These are phyloP conservation scores for Clusia tigrina DNA, from an alignment of 2,888 invertebrate species.

Conservation along the genomic window DNA sequence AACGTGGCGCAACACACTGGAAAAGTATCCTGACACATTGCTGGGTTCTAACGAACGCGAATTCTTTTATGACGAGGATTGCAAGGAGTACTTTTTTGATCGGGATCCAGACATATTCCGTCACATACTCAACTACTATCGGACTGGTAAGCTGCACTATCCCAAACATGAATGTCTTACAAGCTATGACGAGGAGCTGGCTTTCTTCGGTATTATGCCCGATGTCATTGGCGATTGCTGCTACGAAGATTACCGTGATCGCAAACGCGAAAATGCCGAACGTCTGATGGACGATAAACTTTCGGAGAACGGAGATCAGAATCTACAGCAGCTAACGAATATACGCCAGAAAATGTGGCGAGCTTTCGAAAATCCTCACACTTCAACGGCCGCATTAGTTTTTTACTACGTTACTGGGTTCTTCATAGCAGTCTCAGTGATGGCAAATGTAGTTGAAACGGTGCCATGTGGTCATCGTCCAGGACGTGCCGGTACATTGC, in stretches of 20 bases:
- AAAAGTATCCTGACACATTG: conserved; percentile 98
- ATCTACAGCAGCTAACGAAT: conserved; percentile 85
- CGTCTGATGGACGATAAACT: conserved; percentile 96
- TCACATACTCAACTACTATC: conserved; percentile 97
- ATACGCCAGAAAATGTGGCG: conserved; percentile 98
- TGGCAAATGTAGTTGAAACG: conserved; percentile 99
- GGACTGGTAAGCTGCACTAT: conserved; percentile 98
- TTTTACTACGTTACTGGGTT: conserved; percentile 99
- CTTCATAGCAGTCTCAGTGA: conserved; percentile 98
- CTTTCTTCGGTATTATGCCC: conserved; percentile 97
- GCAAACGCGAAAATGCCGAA: conserved; percentile 98
- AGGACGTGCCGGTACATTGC: conserved; percentile 84
- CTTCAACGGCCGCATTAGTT: conserved; percentile 97
- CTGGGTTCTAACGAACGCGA: conserved; percentile 97
- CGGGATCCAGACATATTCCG: conserved; percentile 99
- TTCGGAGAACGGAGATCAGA: conserved; percentile 91
- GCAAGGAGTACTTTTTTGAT: conserved; percentile 99
- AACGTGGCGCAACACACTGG: conserved; percentile 98
- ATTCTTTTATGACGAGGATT: conserved; percentile 99
- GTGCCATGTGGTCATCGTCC: conserved; percentile 68
- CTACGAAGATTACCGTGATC: conserved; percentile 98
- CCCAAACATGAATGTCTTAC: conserved; percentile 99
- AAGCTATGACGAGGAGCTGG: conserved; percentile 97
- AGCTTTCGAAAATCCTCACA: conserved; percentile 99
- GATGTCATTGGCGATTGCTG: conserved; percentile 98